phyloP scores from a whole-genome alignment of 2,113 vertebrate species.

The Tor tambroides region DNA sequence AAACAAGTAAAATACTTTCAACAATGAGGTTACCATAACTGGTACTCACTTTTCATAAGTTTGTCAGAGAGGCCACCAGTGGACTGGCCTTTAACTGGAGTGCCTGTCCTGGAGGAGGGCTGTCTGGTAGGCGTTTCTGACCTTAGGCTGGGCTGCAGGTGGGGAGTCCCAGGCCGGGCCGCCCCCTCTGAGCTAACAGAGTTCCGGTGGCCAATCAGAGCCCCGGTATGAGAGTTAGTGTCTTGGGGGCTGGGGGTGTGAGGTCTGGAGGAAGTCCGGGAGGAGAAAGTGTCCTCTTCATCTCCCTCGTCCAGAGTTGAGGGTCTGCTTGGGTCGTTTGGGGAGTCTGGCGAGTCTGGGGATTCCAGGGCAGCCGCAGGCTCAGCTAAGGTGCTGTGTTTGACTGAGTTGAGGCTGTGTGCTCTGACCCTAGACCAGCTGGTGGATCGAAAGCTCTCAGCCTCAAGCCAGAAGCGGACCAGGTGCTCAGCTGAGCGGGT shows the following conservation, averaged over 20 bases:
- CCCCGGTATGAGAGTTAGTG: constrained; percentile 56
- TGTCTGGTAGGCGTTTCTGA: constrained; percentile 73
- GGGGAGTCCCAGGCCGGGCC: constrained; percentile 53
- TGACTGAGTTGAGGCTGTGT: constrained; percentile 94
- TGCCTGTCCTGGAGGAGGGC: constrained; percentile 79
- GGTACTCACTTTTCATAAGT: constrained; percentile 95
- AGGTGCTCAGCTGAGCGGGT: constrained; percentile 88
- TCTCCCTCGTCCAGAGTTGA: neutral
- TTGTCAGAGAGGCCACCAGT: constrained; percentile 86
- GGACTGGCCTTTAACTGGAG: constrained; percentile 79
- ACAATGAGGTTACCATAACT: neutral
- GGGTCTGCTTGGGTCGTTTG: neutral
- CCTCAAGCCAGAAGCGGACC: constrained; percentile 95
- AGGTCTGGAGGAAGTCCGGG: constrained; percentile 38
- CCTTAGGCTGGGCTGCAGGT: constrained; percentile 56
- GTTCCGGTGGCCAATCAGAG: constrained; percentile 59
- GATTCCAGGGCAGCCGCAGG: constrained; percentile 71
- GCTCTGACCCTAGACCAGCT: constrained; percentile 95
- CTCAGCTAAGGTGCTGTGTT: constrained; percentile 94
- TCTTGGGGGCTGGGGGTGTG: constrained; percentile 57
- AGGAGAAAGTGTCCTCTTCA: constrained; percentile 41
- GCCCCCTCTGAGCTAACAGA: constrained; percentile 62
- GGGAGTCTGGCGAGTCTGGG: constrained; percentile 49
- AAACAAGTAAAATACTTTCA: neutral
- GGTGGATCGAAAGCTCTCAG: constrained; percentile 90